Evolutionary conservation across 2,113 vertebrate species (phyloP).

Genomic region (Psilopsiagon aymara): DNA sequence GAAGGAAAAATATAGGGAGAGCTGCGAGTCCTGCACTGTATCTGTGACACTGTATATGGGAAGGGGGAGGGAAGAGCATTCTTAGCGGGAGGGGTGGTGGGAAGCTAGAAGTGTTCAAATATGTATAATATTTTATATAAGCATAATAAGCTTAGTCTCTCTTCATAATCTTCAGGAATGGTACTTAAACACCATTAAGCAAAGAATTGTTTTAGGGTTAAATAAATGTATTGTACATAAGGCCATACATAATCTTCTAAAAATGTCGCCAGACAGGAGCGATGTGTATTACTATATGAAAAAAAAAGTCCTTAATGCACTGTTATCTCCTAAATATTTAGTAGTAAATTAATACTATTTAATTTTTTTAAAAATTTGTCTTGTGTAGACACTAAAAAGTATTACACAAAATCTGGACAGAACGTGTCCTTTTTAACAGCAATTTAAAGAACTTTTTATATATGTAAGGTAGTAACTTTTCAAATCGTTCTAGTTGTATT

Average conservation of each 20-base stretch:
- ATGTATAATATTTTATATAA: constrained; percentile 75
- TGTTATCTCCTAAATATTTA: constrained; percentile 91
- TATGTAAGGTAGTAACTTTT: constrained; percentile 79
- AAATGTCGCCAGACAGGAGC: constrained; percentile 71
- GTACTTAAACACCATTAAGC: constrained; percentile 73
- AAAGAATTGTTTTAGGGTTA: constrained; percentile 74
- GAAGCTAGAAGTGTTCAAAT: constrained; percentile 69
- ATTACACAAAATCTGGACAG: constrained; percentile 82
- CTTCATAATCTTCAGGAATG: constrained; percentile 76
- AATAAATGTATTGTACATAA: constrained; percentile 86
- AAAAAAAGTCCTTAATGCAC: constrained; percentile 87
- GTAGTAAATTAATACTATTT: constrained; percentile 92
- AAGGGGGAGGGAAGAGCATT: constrained; percentile 26
- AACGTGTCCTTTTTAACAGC: constrained; percentile 81
- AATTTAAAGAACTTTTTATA: constrained; percentile 82
- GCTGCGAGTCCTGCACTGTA: constrained; percentile 62
- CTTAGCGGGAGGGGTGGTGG: neutral
- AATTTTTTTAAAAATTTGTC: constrained; percentile 89
- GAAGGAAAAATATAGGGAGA: constrained; percentile 70
- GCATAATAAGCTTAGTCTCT: constrained; percentile 76
- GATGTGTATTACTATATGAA: constrained; percentile 82
- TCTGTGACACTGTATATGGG: constrained; percentile 63
- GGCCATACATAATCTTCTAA: constrained; percentile 82
- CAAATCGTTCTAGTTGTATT: constrained; percentile 74
- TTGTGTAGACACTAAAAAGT: constrained; percentile 91